Conservation (phyloP, 2,888 invertebrate genomes). For the Sialis fuliginosa region DNA sequence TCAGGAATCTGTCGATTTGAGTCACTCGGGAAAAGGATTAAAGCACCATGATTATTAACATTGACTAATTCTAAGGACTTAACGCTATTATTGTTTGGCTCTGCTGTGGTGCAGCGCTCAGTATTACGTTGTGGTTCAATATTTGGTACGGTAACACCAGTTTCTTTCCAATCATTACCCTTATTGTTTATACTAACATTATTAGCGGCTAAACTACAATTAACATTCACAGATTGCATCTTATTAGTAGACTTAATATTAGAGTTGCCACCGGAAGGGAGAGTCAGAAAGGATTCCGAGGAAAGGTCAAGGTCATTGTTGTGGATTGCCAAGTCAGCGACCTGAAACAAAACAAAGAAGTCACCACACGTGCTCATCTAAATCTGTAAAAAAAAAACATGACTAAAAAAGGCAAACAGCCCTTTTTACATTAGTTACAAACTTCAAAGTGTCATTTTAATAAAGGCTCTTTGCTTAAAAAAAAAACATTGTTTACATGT, state of each 20-base stretch:
- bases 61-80: conserved; percentile 19
- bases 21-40: conserved; percentile 16
- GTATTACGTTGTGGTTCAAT: conserved; percentile 32
- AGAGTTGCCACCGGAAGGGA: conserved; percentile 41
- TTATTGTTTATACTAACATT: conserved; percentile 36
- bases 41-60: conserved; percentile 23
- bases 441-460: no score
- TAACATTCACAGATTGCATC: conserved; percentile 54
- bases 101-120: conserved; percentile 23
- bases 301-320: conserved; percentile 2
- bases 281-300: conserved; percentile 15
- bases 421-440: no score
- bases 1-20: conserved; percentile 4
- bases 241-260: conserved; percentile 36
- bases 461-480: no score
- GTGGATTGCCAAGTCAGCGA: neutral
- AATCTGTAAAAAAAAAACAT: no score
- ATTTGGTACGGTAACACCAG: conserved; percentile 31
- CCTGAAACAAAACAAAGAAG: neutral
- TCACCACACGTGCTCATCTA: no score
- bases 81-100: conserved; percentile 14
- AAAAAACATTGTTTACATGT: no score
- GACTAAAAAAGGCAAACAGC: no score
- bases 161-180: conserved; percentile 35
- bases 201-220: conserved; percentile 36